These are phyloP conservation scores for Hippocampus abdominalis DNA, from an alignment of 2,113 vertebrate genomes.

Conservation along the genomic window DNA sequence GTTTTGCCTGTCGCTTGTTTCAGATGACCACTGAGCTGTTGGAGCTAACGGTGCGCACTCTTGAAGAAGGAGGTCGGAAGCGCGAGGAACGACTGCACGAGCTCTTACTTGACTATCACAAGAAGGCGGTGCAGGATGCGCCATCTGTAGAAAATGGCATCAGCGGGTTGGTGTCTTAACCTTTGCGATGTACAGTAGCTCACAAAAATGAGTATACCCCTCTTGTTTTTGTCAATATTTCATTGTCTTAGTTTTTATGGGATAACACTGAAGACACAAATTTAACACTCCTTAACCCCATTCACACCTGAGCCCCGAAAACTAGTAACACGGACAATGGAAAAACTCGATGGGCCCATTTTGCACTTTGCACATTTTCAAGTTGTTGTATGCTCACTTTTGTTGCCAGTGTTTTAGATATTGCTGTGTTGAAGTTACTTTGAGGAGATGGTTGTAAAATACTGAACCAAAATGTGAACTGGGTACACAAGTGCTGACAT, in stretches of 20 bases:
- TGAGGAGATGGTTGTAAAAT: neutral
- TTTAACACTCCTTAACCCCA: too few species aligned
- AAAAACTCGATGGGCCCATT: too few species aligned
- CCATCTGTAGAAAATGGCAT: slow-evolving; percentile 53
- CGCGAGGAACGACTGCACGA: slow-evolving; percentile 85
- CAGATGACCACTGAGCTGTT: slow-evolving; percentile 88
- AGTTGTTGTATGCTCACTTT: neutral
- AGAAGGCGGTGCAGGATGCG: slow-evolving; percentile 82
- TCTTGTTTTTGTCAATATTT: neutral
- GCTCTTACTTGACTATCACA: slow-evolving; percentile 86
- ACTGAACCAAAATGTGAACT: too few species aligned
- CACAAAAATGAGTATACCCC: neutral
- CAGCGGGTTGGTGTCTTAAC: neutral
- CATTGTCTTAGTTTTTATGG: neutral
- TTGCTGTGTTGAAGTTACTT: neutral
- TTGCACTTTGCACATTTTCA: neutral
- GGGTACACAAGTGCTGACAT: neutral
- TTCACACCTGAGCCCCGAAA: too few species aligned
- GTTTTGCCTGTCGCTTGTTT: slow-evolving; percentile 92
- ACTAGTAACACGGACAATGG: too few species aligned
- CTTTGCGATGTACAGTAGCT: neutral
- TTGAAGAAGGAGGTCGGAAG: slow-evolving; percentile 73
- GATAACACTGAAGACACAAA: too few species aligned
- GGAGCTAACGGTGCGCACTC: slow-evolving; percentile 82
- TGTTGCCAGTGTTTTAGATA: neutral